Evolutionary conservation across 2,113 vertebrate genomes (phyloP).

Genomic region (Copsychus sechellarum): DNA sequence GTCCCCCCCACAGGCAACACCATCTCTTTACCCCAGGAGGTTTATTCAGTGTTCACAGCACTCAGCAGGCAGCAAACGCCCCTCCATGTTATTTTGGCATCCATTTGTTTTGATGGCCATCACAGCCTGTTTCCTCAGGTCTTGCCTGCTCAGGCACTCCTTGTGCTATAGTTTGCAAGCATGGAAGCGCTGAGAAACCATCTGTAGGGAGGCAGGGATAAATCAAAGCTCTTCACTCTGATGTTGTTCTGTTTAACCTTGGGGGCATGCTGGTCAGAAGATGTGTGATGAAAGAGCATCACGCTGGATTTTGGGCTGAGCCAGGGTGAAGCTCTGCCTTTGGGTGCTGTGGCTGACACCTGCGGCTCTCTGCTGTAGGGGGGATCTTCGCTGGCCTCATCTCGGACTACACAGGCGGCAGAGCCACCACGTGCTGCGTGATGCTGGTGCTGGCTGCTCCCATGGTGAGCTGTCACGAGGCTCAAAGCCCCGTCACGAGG

Average conservation of each 20-base stretch:
- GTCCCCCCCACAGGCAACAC: neutral
- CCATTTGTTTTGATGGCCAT: neutral
- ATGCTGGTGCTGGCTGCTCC: constrained; percentile 91
- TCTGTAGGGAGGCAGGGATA: neutral
- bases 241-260: neutral
- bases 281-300: neutral
- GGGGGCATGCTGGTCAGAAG: neutral
- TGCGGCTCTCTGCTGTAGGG: constrained; percentile 69
- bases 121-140: neutral
- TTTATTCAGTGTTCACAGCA: neutral
- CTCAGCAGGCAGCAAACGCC: neutral
- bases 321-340: neutral
- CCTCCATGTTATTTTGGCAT: neutral
- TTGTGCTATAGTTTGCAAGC: neutral
- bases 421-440: constrained; percentile 89
- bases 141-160: neutral
- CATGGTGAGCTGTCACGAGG: constrained; percentile 76
- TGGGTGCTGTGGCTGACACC: neutral
- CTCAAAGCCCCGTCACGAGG: neutral
- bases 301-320: fast-evolving
- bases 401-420: constrained; percentile 87
- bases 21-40: fast-evolving
- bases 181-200: neutral
- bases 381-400: constrained; percentile 89
- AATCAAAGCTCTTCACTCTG: neutral